Base-by-base conservation (phyloP, 2,888 invertebrate species). In the Meta bourneti region DNA sequence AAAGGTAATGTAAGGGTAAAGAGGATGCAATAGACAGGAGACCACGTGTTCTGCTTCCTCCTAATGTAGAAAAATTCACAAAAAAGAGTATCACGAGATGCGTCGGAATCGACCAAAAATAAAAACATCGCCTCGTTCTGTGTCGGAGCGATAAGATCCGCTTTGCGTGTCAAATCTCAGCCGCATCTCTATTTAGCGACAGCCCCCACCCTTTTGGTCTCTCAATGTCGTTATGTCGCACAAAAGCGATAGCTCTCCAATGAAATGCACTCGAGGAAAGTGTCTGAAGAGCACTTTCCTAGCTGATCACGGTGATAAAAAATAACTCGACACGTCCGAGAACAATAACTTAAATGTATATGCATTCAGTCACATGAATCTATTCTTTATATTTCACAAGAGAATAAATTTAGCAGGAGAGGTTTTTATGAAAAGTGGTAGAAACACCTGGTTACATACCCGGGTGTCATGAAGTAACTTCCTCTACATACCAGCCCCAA, bases 111-210 rank as follows among this genome's bases (percentile, higher is more conserved):
- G 16, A 61, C 61, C 61, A 11, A 61, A 19, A 74, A 61, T 52
- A 84, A 82, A 51, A 82, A 61, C 52, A 75, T 19, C 54, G 16
- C 81, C 20, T 48, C 74, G 19, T 19, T 72, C 70, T 20, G 7
- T 52, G 51, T 16, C 20, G 54, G 20, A n/a, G 61, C 34, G 84
- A 84, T 84, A 84, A 86, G 49, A 77, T 77, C 70, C 77, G 52
- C 51, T 71, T 78, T 83, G 51, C 90, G 90, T 90, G 90, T 90
- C 90, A 79, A 90, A 90, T 90, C 90, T 90, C 52, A 19, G 72
- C 54, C 54, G 48, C 51, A 90, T 90, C 90, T 90, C 61, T 54
- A 54, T 70, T 70, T 74, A 81, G 80, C 16, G 69, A 9, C 16
- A 20, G n/a, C 52, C 78, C 48, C 84, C 6, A 11, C 75, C 61